Conservation (phyloP, 2,113 vertebrate genomes). For the Anguilla rostrata region DNA sequence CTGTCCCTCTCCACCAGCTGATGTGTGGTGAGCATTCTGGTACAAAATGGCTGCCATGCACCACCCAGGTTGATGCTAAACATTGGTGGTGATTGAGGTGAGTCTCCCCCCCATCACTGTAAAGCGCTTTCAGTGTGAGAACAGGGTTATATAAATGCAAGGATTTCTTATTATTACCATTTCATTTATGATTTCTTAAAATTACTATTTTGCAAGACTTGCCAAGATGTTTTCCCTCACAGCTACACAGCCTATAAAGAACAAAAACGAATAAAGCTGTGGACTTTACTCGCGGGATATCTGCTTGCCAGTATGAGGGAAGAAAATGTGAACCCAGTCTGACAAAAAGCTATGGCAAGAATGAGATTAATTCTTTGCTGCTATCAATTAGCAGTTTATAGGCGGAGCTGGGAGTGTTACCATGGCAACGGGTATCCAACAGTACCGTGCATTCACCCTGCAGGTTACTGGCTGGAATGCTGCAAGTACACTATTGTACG, state of each 20-base stretch:
- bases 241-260: not conserved
- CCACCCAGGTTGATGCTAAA: no score
- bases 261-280: not conserved
- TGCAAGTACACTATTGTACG: conserved; percentile 35
- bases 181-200: not conserved
- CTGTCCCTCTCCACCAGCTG: no score
- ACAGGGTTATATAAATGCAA: no score
- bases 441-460: conserved; percentile 39
- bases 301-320: not conserved
- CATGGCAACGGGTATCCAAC: conserved; percentile 49
- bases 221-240: not conserved
- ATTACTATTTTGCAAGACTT: not conserved
- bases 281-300: not conserved
- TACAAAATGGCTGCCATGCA: no score
- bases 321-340: not conserved
- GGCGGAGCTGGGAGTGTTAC: conserved; percentile 51
- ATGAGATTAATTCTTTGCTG: conserved; percentile 41
- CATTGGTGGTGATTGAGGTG: no score
- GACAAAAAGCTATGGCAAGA: conserved; percentile 12
- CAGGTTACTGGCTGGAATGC: conserved; percentile 41
- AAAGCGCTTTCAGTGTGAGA: no score
- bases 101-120: no score
- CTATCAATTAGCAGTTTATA: conserved; percentile 56
- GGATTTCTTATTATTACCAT: not conserved
- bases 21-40: no score